Evolutionary conservation across 1,140 invertebrate species (phyloP), one percentile per base, ranked within the genome.

Genomic region (Lutraria rhynchaena): DNA sequence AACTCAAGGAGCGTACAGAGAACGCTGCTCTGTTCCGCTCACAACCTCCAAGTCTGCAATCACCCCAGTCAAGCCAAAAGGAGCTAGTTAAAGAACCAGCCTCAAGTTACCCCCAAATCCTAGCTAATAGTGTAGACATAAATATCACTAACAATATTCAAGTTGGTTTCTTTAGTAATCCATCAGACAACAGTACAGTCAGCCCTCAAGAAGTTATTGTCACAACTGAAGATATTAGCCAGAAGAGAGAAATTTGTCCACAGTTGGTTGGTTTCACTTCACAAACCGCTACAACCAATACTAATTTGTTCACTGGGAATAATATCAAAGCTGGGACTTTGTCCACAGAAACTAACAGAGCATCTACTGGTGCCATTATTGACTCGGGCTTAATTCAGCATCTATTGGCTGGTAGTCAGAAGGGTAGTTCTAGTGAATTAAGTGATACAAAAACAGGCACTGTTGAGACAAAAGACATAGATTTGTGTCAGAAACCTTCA

Each of bases 171-270:
- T 41, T 41, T 41, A 15, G 5, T 15, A 7, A 5, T 41, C 37
- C 3, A 49, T 49, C 13, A 27, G 63, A 49, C 19, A 9, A 19
- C 9, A 49, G 9, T 31, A 31, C 41, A 0, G 31, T 67, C 27
- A 27, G 3, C 49, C 29, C 63, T 1, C 63, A 67, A 49, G 63
- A 65, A 44, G 22, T 65, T 41, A 41, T 65, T 24, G 61, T 65
- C 1, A 24, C 61, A 22, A 65, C 35, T 65, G 61, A 44, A 65
- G 35, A 41, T 15, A 24, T 22, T n/a, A 29, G 41, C 24, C 13
- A 15, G 11, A 35, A 65, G 24, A 22, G 33, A 61, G 57, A 60
- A 27, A 19, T 29, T 5, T 17, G 1, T 11, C 19, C 19, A 7
- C 29, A 61, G 17, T 61, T 49, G 11, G 19, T 19, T 49, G 44